phyloP scores from a whole-genome alignment of 1,140 invertebrate genomes.

The Drosophila bocqueti region DNA sequence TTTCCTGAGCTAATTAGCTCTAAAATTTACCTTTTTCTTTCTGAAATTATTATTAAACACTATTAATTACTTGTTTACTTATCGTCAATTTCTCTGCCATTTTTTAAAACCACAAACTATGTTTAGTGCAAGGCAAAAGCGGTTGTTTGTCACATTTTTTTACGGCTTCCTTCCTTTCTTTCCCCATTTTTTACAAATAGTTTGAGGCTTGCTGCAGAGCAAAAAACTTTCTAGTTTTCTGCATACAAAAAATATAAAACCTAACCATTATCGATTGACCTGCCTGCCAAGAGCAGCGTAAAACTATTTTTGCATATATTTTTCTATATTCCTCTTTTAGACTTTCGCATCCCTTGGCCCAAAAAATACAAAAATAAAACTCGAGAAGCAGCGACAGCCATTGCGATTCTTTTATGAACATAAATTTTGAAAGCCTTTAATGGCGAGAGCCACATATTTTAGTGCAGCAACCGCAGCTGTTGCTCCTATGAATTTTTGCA shows the following conservation, averaged over 20 bases:
- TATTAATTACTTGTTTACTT: not conserved
- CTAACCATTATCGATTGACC: conserved; percentile 53
- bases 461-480: conserved; percentile 63
- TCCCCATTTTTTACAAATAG: not conserved
- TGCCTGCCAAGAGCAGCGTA: conserved; percentile 40
- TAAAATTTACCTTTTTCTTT: not conserved
- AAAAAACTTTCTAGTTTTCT: conserved; percentile 32
- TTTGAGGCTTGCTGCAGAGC: conserved; percentile 1
- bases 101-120: not conserved
- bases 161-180: not conserved
- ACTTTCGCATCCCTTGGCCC: conserved; percentile 27
- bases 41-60: not conserved
- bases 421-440: conserved; percentile 80
- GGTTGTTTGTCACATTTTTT: not conserved
- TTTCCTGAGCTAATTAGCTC: not conserved
- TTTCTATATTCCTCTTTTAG: conserved; percentile 6
- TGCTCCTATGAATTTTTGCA: conserved; percentile 54
- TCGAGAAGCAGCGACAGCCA: conserved; percentile 42
- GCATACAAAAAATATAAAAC: conserved; percentile 29
- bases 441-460: conserved; percentile 67
- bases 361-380: conserved; percentile 31
- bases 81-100: not conserved
- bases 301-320: conserved; percentile 56
- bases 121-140: conserved; percentile 12
- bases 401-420: conserved; percentile 68